Evolutionary conservation across 2,797 vertebrate species (phyloP).

Genomic region (Falco biarmicus): DNA sequence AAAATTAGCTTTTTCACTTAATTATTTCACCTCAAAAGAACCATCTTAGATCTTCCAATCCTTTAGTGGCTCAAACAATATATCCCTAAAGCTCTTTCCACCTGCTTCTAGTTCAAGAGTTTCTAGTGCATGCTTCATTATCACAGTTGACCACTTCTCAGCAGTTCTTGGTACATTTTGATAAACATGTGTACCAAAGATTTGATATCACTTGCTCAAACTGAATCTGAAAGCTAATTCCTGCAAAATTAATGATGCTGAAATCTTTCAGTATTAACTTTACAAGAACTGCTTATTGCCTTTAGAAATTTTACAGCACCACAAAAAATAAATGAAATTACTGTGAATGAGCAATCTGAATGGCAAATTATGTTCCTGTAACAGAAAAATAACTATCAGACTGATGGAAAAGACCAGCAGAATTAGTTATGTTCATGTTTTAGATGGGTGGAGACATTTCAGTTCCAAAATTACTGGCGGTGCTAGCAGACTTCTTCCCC

Average conservation of each 20-base stretch:
- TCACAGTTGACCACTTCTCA: background rate
- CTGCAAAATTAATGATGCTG: background rate
- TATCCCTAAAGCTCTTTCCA: background rate
- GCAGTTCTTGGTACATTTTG: background rate
- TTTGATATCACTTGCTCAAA: background rate
- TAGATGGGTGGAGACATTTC: background rate
- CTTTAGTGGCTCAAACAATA: background rate
- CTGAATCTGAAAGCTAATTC: background rate
- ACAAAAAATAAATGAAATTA: background rate
- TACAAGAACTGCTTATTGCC: background rate
- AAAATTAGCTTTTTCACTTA: background rate
- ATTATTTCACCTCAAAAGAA: background rate
- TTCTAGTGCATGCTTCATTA: background rate
- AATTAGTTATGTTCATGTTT: background rate
- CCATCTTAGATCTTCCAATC: background rate
- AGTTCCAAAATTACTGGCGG: background rate
- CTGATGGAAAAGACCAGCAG: background rate
- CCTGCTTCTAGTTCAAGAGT: background rate
- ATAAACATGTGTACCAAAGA: background rate
- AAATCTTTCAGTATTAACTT: background rate
- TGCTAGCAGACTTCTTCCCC: background rate
- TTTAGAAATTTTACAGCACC: background rate
- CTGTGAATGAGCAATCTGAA: background rate
- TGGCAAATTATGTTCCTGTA: background rate
- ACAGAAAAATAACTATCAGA: background rate